Conservation (phyloP, 2,113 vertebrate species). For the Oreochromis tanganicae region DNA sequence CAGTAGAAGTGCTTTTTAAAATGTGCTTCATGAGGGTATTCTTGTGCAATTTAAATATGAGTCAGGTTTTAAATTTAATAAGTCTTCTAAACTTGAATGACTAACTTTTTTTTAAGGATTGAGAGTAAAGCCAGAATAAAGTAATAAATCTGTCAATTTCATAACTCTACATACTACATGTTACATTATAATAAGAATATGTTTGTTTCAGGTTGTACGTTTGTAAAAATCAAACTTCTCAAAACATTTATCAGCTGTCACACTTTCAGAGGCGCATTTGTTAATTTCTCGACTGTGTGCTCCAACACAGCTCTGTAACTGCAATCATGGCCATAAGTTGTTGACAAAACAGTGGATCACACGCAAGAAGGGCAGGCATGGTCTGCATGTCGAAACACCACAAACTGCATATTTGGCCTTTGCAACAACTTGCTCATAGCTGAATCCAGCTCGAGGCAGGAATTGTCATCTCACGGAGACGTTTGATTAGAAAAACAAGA, state of each 20-base stretch:
- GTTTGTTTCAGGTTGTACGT: not conserved
- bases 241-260: not conserved
- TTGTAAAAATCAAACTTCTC: not conserved
- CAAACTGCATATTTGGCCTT: slow-evolving; percentile 63
- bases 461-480: slow-evolving; percentile 17
- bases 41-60: accelerated
- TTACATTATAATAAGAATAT: not conserved
- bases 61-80: not conserved
- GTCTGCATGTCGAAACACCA: slow-evolving; percentile 64
- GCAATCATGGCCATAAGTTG: slow-evolving; percentile 32
- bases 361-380: slow-evolving; percentile 51
- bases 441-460: slow-evolving; percentile 40
- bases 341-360: slow-evolving; percentile 67
- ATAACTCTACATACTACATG: not conserved
- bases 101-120: not conserved
- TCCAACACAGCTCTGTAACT: not conserved
- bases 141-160: not conserved
- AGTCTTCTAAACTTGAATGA: not conserved
- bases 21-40: not conserved
- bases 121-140: no score
- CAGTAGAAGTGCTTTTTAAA: not conserved
- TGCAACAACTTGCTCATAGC: slow-evolving; percentile 60
- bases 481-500: slow-evolving; percentile 9
- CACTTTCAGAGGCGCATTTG: not conserved
- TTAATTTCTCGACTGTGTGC: not conserved